Evolutionary conservation across 1,140 invertebrate species (phyloP).

Genomic region (Brachionus rubens): DNA sequence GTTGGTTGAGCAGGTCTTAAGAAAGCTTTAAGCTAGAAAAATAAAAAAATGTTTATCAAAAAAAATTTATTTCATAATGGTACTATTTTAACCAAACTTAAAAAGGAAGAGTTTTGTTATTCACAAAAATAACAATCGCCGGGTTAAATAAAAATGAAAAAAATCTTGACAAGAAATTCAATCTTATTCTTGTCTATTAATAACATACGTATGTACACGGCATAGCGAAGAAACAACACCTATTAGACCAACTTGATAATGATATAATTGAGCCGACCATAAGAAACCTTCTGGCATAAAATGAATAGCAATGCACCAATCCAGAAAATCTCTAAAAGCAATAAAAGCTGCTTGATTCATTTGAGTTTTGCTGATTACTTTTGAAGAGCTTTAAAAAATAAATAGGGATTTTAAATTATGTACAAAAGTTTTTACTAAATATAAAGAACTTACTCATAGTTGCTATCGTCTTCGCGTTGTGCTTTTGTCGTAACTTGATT

Average conservation of each 20-base stretch:
- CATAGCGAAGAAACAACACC: constrained; percentile 22
- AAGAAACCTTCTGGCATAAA: constrained; percentile 45
- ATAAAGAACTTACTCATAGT: constrained; percentile 28
- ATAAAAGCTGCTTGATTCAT: constrained; percentile 3
- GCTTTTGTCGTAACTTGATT: constrained; percentile 29
- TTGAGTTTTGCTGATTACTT: constrained; percentile 39
- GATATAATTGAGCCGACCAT: constrained; percentile 19
- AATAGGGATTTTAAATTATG: too few species aligned
- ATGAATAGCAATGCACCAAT: constrained; percentile 40
- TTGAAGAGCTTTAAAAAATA: neutral
- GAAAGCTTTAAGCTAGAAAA: too few species aligned
- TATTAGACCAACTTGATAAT: constrained; percentile 43
- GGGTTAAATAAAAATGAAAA: too few species aligned
- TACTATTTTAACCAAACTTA: too few species aligned
- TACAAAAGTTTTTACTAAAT: neutral
- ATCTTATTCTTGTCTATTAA: constrained; percentile 34
- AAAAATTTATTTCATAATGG: too few species aligned
- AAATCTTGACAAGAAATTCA: neutral
- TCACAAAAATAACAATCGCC: too few species aligned
- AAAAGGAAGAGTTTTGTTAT: too few species aligned
- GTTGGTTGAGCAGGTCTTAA: too few species aligned
- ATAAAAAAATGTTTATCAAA: too few species aligned
- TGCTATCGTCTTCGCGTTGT: constrained; percentile 34
- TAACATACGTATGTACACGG: constrained; percentile 38
- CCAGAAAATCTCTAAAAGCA: constrained; percentile 44